A percentile compares a stretch with the other conserved stretches of the same genome.
These are phyloP conservation scores for Scolanthus callimorphus DNA, from an alignment of 92 coral and sea anemone genomes.

Conservation along the genomic window DNA sequence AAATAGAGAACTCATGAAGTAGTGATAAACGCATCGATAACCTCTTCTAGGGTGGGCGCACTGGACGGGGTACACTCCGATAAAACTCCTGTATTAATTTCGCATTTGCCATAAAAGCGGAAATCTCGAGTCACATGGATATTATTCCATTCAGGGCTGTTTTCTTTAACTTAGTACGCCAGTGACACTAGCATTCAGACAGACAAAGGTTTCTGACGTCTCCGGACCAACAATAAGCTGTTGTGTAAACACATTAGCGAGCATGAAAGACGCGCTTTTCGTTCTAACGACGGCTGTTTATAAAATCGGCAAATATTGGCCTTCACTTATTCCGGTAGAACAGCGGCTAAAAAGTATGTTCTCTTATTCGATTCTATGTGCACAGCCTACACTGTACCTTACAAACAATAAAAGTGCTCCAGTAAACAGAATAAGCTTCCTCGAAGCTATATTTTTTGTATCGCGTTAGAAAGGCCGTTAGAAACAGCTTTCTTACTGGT, in stretches of 20 bases:
- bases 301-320: constrained; percentile 61
- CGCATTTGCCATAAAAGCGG: constrained; percentile 86
- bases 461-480: neutral
- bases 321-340: constrained; percentile 48
- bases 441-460: neutral
- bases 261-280: constrained; percentile 54
- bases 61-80: constrained; percentile 2
- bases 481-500: neutral
- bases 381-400: too few relatives aligned
- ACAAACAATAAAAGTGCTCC: too few relatives aligned
- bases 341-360: neutral
- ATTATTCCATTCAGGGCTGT: constrained; percentile 48
- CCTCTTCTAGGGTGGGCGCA: constrained; percentile 6
- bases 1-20: neutral
- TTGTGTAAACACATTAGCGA: constrained; percentile 80
- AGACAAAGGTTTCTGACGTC: constrained; percentile 70
- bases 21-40: constrained; percentile 2
- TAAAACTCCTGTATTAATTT: constrained; percentile 56
- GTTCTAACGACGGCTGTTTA: constrained; percentile 61
- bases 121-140: constrained; percentile 58
- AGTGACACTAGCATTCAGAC: constrained; percentile 69
- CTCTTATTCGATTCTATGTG: neutral
- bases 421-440: too few relatives aligned
- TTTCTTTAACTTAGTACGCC: constrained; percentile 49
- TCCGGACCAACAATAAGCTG: constrained; percentile 60